A percentile compares a stretch with the other conserved stretches of the same genome.
Evolutionary conservation across 2,888 invertebrate species (phyloP).

Genomic region (Lingula anatina): DNA sequence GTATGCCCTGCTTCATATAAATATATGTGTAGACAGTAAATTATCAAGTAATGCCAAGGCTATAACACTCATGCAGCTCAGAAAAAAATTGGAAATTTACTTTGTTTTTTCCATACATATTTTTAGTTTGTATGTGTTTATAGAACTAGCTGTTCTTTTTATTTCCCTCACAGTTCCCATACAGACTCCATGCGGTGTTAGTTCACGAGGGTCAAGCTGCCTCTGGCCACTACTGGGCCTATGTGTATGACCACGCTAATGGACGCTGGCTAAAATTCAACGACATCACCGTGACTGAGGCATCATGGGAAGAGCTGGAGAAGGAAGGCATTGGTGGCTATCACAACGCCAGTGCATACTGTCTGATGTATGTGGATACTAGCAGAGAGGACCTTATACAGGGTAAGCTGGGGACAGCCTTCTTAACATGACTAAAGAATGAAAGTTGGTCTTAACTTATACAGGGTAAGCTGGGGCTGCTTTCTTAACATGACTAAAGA

Average conservation of each 20-base stretch:
- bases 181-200: slow-evolving; percentile 54
- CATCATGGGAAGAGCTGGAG: slow-evolving; percentile 52
- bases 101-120: too few relatives aligned
- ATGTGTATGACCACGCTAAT: slow-evolving; percentile 45
- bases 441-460: too few relatives aligned
- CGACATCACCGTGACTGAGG: slow-evolving; percentile 53
- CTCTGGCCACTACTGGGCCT: slow-evolving; percentile 56
- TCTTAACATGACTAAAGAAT: too few relatives aligned
- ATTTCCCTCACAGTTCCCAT: too few relatives aligned
- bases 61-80: too few relatives aligned
- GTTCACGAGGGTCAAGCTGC: slow-evolving; percentile 56
- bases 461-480: too few relatives aligned
- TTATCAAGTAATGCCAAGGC: too few relatives aligned
- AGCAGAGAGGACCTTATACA: slow-evolving; percentile 26
- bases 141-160: not conserved
- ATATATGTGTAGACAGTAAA: too few relatives aligned
- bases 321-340: slow-evolving; percentile 54
- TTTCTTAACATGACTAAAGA: too few relatives aligned
- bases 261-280: slow-evolving; percentile 54
- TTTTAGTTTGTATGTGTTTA: not conserved
- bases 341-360: slow-evolving; percentile 55
- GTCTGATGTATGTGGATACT: slow-evolving; percentile 53
- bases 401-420: too few relatives aligned
- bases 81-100: too few relatives aligned
- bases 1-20: too few relatives aligned